These are phyloP conservation scores for Pocillopora grandis DNA, from an alignment of 92 coral and sea anemone species.

Conservation along the genomic window DNA sequence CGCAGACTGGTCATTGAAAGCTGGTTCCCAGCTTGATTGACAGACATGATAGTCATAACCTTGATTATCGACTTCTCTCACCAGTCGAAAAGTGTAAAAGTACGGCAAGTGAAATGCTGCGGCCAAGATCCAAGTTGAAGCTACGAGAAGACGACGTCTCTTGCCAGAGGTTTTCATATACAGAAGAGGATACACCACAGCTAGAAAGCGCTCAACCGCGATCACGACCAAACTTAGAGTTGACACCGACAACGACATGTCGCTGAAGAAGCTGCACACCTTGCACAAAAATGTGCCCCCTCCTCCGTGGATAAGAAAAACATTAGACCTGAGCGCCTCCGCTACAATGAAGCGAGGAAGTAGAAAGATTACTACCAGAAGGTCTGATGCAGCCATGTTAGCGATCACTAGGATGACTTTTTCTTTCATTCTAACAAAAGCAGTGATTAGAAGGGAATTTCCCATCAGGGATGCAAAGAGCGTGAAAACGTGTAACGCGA, in stretches of 20 bases:
- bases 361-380: constrained; percentile 9
- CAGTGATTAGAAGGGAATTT: constrained; percentile 19
- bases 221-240: constrained; percentile 11
- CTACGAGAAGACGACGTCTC: constrained; percentile 13
- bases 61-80: neutral
- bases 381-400: constrained; percentile 38
- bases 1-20: neutral
- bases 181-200: neutral
- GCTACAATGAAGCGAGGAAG: constrained; percentile 2
- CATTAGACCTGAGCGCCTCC: neutral
- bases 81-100: constrained; percentile 14
- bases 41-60: neutral
- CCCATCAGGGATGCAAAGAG: constrained; percentile 6
- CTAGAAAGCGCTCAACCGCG: constrained; percentile 20
- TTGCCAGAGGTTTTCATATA: neutral
- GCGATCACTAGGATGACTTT: constrained; percentile 14
- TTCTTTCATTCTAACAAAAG: constrained; percentile 22
- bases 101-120: constrained; percentile 21
- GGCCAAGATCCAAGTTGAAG: constrained; percentile 19
- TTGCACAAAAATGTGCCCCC: constrained; percentile 22
- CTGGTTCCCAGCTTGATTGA: neutral
- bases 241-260: constrained; percentile 21
- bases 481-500: neutral
- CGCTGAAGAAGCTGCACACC: constrained; percentile 10
- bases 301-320: constrained; percentile 10